Evolutionary conservation across 2,113 vertebrate species (phyloP).

Genomic region (Gallinago paraguaiae): DNA sequence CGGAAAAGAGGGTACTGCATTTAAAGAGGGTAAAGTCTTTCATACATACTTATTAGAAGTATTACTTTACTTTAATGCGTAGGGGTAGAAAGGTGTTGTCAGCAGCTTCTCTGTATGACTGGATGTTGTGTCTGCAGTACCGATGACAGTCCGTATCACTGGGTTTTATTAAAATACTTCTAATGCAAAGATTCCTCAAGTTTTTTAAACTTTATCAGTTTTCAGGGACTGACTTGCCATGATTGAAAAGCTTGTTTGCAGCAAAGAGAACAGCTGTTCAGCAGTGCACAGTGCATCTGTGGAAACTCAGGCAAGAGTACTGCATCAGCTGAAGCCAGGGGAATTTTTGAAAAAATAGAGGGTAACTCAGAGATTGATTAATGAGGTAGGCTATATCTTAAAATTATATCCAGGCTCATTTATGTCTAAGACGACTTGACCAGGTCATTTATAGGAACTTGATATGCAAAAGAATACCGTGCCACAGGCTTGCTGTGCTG

Average conservation of each 20-base stretch:
- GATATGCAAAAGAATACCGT: not conserved
- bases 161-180: not conserved
- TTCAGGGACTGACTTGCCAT: not conserved
- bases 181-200: not conserved
- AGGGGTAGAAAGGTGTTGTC: not conserved
- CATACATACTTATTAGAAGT: not conserved
- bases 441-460: not conserved
- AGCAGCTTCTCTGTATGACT: not conserved
- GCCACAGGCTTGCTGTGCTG: not conserved
- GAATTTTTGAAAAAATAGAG: not conserved
- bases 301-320: not conserved
- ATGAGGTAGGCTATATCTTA: not conserved
- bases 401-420: not conserved
- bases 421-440: not conserved
- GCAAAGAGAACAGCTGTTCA: not conserved
- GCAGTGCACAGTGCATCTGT: fast-evolving
- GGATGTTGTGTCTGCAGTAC: fast-evolving
- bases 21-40: not conserved
- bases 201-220: not conserved
- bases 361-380: not conserved
- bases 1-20: not conserved
- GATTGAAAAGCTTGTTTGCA: not conserved
- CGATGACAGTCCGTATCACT: no score
- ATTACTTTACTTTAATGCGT: not conserved
- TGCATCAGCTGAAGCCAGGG: not conserved